phyloP scores from a whole-genome alignment of 92 coral and sea anemone species.

The Nematostella vectensis region DNA sequence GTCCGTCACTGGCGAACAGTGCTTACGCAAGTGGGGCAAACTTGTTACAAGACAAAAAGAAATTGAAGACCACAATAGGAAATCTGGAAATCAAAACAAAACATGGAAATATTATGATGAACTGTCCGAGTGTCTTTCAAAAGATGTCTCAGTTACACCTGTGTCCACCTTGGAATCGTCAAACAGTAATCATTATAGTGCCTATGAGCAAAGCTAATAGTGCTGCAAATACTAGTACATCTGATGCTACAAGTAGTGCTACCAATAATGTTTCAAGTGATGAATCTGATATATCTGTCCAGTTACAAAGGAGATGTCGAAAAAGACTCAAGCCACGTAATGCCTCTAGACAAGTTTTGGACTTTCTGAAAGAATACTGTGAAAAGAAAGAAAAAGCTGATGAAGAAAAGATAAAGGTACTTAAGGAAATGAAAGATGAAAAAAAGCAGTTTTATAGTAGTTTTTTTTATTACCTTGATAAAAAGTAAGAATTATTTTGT shows the following conservation, averaged over 20 bases:
- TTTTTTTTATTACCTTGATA: background rate
- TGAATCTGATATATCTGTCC: background rate
- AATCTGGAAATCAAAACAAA: background rate
- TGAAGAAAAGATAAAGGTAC: background rate
- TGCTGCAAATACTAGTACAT: background rate
- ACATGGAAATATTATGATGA: background rate
- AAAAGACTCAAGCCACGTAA: background rate
- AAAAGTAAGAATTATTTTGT: background rate
- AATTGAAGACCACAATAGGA: background rate
- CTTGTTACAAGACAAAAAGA: background rate
- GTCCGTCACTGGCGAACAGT: background rate
- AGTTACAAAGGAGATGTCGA: background rate
- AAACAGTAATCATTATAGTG: too few relatives aligned
- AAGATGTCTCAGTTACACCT: too few relatives aligned
- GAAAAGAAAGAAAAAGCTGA: conserved; percentile 1
- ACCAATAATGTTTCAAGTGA: background rate
- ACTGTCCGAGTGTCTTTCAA: background rate
- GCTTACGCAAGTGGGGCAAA: background rate
- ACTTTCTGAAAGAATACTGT: background rate
- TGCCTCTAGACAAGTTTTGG: too few relatives aligned
- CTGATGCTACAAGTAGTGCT: background rate
- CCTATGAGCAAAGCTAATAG: too few relatives aligned
- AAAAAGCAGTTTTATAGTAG: background rate
- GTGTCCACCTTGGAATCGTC: too few relatives aligned
- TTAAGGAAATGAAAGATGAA: background rate